Conservation (phyloP, 2,888 invertebrate genomes). For the Megamerina dolium region DNA sequence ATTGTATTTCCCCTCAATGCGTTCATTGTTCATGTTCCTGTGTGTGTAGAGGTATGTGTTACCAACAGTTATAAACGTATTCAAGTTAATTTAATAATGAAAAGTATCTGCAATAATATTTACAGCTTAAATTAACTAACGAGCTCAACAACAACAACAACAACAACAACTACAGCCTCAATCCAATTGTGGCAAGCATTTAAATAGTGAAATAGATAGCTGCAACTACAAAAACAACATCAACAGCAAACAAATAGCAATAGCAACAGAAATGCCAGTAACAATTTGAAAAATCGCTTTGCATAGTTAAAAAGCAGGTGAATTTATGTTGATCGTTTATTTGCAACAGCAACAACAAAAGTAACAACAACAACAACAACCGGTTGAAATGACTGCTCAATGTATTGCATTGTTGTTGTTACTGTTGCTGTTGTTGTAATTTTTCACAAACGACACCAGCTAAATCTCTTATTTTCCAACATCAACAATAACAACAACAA, state of each 20-base stretch:
- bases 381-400: too few species aligned
- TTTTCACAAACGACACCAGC: too few species aligned
- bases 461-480: too few species aligned
- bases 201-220: too few species aligned
- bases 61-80: conserved; percentile 11
- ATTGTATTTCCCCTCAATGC: too few species aligned
- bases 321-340: conserved; percentile 21
- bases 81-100: conserved; percentile 33
- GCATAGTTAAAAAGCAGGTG: conserved; percentile 20
- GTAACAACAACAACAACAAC: conserved; percentile 11
- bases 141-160: conserved; percentile 22
- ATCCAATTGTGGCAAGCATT: too few species aligned
- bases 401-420: too few species aligned
- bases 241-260: conserved; percentile 3
- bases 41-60: too few species aligned
- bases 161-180: conserved; percentile 4
- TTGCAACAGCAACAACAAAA: conserved; percentile 10
- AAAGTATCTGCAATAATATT: conserved; percentile 34
- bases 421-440: too few species aligned
- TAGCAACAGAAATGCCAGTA: not conserved
- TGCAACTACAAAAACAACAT: conserved; percentile 2
- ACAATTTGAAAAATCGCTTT: conserved; percentile 13
- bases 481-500: conserved; percentile 22
- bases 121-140: conserved; percentile 40
- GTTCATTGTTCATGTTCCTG: too few species aligned